These are phyloP conservation scores for Alfaro cultratus DNA, from an alignment of 2,797 vertebrate species.

Conservation along the genomic window DNA sequence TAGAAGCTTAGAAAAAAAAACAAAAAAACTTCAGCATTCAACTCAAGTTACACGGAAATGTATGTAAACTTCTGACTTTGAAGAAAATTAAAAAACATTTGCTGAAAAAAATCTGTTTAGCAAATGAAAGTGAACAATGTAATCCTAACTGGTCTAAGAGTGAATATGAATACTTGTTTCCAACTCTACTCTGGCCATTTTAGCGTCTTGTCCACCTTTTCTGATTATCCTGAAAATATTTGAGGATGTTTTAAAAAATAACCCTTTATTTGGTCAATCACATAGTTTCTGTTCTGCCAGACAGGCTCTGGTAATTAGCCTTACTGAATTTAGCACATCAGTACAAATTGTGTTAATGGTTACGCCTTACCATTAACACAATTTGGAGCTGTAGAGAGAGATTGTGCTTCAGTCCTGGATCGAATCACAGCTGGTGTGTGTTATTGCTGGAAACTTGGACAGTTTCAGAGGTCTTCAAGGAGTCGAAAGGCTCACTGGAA, in stretches of 20 bases:
- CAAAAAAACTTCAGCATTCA: neutral
- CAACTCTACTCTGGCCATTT: neutral
- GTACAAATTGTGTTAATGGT: conserved; percentile 50
- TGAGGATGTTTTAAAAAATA: conserved; percentile 17
- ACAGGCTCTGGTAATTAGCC: conserved; percentile 54
- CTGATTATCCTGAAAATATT: neutral
- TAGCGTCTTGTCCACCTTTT: neutral
- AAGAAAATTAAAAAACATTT: neutral
- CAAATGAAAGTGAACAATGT: neutral
- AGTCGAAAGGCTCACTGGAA: conserved; percentile 70
- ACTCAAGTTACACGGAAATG: neutral
- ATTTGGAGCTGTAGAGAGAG: conserved; percentile 48
- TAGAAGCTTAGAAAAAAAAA: neutral
- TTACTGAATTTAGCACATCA: conserved; percentile 63
- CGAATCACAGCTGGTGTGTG: conserved; percentile 74
- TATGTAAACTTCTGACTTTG: neutral
- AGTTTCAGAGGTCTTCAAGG: conserved; percentile 77
- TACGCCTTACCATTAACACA: conserved; percentile 41
- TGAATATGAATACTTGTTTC: neutral
- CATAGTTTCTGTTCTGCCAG: conserved; percentile 59
- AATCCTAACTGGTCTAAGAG: neutral
- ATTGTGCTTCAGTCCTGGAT: conserved; percentile 72
- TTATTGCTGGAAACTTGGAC: conserved; percentile 74
- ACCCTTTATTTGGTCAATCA: conserved; percentile 40
- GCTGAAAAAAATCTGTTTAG: neutral